Base-by-base conservation (phyloP, 2,888 invertebrate species). In the Schrankia costaestrigalis region DNA sequence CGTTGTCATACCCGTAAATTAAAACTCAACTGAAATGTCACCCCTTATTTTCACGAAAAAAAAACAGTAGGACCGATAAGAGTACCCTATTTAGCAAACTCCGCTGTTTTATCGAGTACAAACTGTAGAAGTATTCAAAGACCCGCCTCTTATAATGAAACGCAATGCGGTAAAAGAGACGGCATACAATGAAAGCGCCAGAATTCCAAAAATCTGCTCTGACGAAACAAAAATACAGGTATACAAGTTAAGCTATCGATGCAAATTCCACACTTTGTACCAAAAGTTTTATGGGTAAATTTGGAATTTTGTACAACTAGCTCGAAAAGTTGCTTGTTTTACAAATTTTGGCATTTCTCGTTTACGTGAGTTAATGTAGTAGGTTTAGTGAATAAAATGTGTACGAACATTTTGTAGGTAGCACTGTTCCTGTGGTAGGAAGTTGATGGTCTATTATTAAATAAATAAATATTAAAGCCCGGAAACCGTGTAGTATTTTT, bases 131-230 rank as follows among this genome's bases (percentile, higher is more conserved):
- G 45, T 56, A 63, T 65, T 62, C 57, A 60, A 68, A 63, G 57
- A 47, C 39, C 28, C 42, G 46, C 50, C 49, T 47, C 49, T 47
- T 39, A 63, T 67, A 66, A 67, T 62, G 60, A 70, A 64, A 61
- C 71, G 71, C 72, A 73, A 43, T 72, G 74, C 72, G 68, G 62
- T 66, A 68, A 53, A 58, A 58, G 53, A 51, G 58, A 46, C 56
- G 26, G 31, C 31, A 28, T 31, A 41, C 19, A 27, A 27, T 26
- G 27, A n/a, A n/a, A n/a, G 35, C 30, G 32, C n/a, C 31, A 19
- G 27, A 36, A 37, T 38, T 34, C 22, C 12, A 43, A 43, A 55
- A 47, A 39, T 31, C 25, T 13, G 3, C 23, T 34, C 17, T 29
- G 12, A 11, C 35, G 28, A 37, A 51, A 36, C 21, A 33, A 32